Percentiles rank a stretch among this genome's conserved stretches.
phyloP scores from a whole-genome alignment of 2,113 vertebrate species.

The Coturnix japonica region DNA sequence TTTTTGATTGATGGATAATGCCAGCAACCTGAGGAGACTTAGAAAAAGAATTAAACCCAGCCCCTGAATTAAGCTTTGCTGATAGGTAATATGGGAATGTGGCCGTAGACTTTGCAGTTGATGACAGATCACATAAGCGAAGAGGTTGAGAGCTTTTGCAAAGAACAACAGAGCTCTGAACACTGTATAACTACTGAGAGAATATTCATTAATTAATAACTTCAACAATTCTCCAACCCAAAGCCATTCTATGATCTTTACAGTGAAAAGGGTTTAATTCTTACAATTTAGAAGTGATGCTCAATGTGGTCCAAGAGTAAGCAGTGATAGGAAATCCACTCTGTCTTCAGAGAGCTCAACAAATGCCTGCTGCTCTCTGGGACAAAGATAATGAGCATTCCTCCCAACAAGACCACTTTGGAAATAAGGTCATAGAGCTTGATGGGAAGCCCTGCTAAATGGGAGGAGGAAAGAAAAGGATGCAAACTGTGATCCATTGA shows the following conservation, averaged over 20 bases:
- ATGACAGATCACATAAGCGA: background rate
- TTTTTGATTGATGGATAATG: background rate
- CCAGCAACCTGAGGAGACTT: background rate
- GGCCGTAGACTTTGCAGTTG: background rate
- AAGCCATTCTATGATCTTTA: background rate
- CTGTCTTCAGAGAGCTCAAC: background rate
- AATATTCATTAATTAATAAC: background rate
- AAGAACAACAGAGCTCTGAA: background rate
- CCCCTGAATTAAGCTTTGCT: background rate
- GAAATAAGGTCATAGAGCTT: background rate
- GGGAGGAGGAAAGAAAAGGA: background rate
- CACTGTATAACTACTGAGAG: background rate
- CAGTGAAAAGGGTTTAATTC: background rate
- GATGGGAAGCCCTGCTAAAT: background rate
- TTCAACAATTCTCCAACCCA: background rate
- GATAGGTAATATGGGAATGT: background rate
- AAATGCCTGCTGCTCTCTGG: background rate
- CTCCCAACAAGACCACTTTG: background rate
- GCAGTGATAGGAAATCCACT: background rate
- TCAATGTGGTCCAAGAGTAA: background rate
- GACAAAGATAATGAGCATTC: background rate
- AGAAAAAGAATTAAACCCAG: background rate
- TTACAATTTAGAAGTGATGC: background rate
- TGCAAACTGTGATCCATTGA: background rate
- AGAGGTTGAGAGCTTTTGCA: background rate